phyloP scores from a whole-genome alignment of 2,797 vertebrate genomes.

The Coilia nasus region DNA sequence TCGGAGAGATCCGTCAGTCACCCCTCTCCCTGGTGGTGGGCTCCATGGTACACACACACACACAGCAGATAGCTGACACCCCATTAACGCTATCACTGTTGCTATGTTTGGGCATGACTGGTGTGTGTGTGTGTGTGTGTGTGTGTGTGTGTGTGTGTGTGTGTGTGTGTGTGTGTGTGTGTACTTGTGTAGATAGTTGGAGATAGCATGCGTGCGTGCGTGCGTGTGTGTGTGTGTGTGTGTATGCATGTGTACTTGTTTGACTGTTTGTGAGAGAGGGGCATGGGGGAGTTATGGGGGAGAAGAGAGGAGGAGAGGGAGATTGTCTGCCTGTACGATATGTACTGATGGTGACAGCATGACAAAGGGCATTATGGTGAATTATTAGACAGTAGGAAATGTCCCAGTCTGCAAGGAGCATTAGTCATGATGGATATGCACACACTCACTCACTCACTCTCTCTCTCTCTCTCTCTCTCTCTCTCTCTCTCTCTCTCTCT shows the following conservation, averaged over 20 bases:
- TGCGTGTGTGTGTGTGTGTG: not conserved
- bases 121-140: not conserved
- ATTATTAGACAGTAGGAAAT: slow-evolving; percentile 27
- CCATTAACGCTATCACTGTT: not conserved
- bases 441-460: not conserved
- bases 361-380: slow-evolving; percentile 24
- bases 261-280: not conserved
- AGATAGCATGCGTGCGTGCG: no score
- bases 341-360: slow-evolving; percentile 21
- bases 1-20: no score
- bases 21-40: not conserved
- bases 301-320: not conserved
- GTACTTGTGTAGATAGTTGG: no score
- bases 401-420: slow-evolving; percentile 19
- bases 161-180: slow-evolving; percentile 13
- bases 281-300: slow-evolving; percentile 5
- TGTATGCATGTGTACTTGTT: not conserved
- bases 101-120: not conserved
- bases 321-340: slow-evolving; percentile 8
- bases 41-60: not conserved
- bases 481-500: not conserved
- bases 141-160: slow-evolving; percentile 24
- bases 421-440: slow-evolving; percentile 19
- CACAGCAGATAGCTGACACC: not conserved
- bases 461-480: not conserved